phyloP scores from a whole-genome alignment of 2,797 vertebrate genomes.

The Siniperca undulata region DNA sequence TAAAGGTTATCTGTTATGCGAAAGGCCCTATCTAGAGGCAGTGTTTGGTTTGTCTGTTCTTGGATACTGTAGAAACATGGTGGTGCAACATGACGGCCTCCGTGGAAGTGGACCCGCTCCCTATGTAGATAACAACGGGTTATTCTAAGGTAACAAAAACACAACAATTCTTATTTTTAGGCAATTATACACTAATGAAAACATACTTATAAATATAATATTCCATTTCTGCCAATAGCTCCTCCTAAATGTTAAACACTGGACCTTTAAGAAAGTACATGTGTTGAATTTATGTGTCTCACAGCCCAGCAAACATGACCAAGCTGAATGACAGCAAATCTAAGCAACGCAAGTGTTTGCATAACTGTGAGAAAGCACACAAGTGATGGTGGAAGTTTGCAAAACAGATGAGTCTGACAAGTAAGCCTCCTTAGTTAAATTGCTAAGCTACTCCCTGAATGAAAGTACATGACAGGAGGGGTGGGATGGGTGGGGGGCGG shows the following conservation, averaged over 20 bases:
- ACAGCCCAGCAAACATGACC: conserved; percentile 23
- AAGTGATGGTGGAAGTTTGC: conserved; percentile 46
- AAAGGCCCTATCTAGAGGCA: too few relatives aligned
- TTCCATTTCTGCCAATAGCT: too few relatives aligned
- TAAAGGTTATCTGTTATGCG: not conserved
- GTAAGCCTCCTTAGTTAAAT: conserved; percentile 82
- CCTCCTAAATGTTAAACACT: too few relatives aligned
- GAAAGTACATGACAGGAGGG: conserved; percentile 62
- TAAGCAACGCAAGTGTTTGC: conserved; percentile 59
- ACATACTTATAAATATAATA: too few relatives aligned
- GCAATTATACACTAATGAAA: too few relatives aligned
- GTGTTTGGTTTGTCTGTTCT: too few relatives aligned
- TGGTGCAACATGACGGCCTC: too few relatives aligned
- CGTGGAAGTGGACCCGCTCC: too few relatives aligned
- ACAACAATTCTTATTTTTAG: too few relatives aligned
- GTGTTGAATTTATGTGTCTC: conserved; percentile 14
- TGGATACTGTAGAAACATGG: too few relatives aligned
- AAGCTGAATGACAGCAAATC: conserved; percentile 33
- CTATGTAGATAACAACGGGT: too few relatives aligned
- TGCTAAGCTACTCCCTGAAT: conserved; percentile 76
- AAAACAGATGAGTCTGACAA: conserved; percentile 73
- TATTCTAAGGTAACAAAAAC: too few relatives aligned
- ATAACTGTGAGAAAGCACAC: conserved; percentile 55
- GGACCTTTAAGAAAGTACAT: not conserved
- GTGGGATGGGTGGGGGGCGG: not conserved